Conservation (phyloP, 2,888 invertebrate species). For the Mythimna loreyi region DNA sequence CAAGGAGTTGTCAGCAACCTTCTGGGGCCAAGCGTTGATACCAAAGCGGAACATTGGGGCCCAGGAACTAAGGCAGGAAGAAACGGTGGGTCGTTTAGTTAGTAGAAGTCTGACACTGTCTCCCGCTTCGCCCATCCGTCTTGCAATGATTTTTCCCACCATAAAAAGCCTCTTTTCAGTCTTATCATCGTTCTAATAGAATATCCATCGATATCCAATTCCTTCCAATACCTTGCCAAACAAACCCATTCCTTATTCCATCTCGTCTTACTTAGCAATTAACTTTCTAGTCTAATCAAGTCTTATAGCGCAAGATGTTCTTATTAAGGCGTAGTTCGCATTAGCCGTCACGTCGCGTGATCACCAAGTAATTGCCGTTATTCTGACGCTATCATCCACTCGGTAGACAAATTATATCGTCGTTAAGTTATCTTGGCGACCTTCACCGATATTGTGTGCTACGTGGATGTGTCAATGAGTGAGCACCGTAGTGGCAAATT, state of each 20-base stretch:
- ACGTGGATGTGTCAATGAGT: slow-evolving; percentile 28
- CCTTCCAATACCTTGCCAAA: neutral
- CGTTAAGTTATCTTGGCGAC: slow-evolving; percentile 41
- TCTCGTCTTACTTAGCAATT: slow-evolving; percentile 14
- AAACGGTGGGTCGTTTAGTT: too few relatives aligned
- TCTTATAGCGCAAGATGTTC: slow-evolving; percentile 31
- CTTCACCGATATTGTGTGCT: slow-evolving; percentile 55
- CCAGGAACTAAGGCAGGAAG: too few relatives aligned
- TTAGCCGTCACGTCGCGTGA: slow-evolving; percentile 34
- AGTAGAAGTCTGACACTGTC: too few relatives aligned
- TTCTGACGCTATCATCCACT: slow-evolving; percentile 46
- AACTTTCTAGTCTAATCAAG: slow-evolving; percentile 38
- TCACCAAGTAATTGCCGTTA: slow-evolving; percentile 48
- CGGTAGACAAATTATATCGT: slow-evolving; percentile 53
- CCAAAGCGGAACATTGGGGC: too few relatives aligned
- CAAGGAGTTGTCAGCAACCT: too few relatives aligned
- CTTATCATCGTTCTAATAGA: too few relatives aligned
- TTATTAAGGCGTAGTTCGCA: slow-evolving; percentile 39
- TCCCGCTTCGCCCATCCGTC: too few relatives aligned
- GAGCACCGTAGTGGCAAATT: neutral
- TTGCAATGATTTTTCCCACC: too few relatives aligned
- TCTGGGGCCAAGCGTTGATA: too few relatives aligned
- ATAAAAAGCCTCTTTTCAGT: too few relatives aligned
- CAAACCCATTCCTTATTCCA: neutral
- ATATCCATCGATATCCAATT: too few relatives aligned